Evolutionary conservation across 2,113 vertebrate species (phyloP).

Genomic region (Thinocorus orbignyianus): DNA sequence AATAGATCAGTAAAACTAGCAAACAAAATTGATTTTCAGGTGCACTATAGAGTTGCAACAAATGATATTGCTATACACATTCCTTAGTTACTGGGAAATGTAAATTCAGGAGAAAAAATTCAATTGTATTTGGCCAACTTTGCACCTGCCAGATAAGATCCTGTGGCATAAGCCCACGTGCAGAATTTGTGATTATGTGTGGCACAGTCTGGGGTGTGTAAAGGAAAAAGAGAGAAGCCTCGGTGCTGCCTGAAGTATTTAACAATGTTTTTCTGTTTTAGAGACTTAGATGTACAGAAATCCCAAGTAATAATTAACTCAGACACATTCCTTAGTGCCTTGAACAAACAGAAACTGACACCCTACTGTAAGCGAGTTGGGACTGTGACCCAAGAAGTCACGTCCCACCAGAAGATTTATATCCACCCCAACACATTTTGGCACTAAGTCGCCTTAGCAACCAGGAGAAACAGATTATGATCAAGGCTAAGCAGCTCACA

Average conservation of each 20-base stretch:
- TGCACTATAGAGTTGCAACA: neutral
- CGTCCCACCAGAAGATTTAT: neutral
- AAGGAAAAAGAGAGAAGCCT: neutral
- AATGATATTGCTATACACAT: fast-evolving
- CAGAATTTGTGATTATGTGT: neutral
- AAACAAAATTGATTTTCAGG: neutral
- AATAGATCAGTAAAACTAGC: neutral
- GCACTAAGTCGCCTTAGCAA: neutral
- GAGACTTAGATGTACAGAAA: neutral
- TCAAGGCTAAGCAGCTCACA: neutral
- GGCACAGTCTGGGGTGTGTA: neutral
- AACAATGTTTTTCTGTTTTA: neutral
- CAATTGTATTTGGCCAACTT: neutral
- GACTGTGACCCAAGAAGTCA: neutral
- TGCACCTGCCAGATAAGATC: neutral
- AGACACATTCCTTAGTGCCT: neutral
- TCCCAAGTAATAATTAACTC: constrained; percentile 21
- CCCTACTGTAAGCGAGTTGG: neutral
- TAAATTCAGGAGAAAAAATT: neutral
- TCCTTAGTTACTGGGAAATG: neutral
- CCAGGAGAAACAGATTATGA: neutral
- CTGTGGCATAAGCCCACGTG: neutral
- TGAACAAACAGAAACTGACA: constrained; percentile 31
- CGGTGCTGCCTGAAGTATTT: neutral
- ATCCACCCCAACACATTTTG: neutral